Evolutionary conservation across 2,797 vertebrate species (phyloP).

Genomic region (Liasis olivaceus): DNA sequence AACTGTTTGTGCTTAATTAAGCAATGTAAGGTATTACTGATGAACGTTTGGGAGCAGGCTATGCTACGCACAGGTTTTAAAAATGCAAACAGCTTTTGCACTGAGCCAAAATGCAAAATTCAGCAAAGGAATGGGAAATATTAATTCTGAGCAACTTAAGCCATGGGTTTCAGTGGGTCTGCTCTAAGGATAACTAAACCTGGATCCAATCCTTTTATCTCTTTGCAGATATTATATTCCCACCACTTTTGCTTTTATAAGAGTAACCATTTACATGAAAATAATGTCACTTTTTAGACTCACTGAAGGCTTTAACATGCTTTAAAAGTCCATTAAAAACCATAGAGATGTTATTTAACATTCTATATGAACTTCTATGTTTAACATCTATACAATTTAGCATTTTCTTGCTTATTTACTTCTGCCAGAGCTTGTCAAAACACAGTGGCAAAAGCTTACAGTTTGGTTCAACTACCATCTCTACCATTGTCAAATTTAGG

Average conservation of each 20-base stretch:
- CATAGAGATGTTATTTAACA: background rate
- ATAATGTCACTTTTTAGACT: background rate
- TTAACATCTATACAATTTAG: too few species aligned
- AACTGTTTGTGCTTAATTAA: constrained; percentile 49
- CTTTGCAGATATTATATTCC: background rate
- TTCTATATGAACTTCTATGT: too few species aligned
- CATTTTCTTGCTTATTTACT: too few species aligned
- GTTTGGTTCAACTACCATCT: background rate
- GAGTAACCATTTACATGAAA: background rate
- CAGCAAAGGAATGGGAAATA: background rate
- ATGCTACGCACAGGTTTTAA: background rate
- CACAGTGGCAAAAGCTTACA: background rate
- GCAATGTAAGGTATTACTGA: constrained; percentile 38
- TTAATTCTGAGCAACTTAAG: background rate
- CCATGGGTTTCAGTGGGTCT: background rate
- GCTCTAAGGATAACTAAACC: background rate
- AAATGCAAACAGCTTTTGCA: constrained; percentile 11
- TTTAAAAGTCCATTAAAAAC: background rate
- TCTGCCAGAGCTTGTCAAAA: background rate
- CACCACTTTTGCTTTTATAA: constrained; percentile 29
- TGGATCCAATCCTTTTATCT: background rate
- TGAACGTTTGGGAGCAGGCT: constrained; percentile 42
- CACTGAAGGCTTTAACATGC: background rate
- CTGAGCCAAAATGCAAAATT: background rate
- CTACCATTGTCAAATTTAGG: background rate